A percentile compares a stretch with the other conserved stretches of the same genome.
Evolutionary conservation across 2,888 invertebrate genomes (phyloP).

Genomic region (Megaustenia siamemsis): DNA sequence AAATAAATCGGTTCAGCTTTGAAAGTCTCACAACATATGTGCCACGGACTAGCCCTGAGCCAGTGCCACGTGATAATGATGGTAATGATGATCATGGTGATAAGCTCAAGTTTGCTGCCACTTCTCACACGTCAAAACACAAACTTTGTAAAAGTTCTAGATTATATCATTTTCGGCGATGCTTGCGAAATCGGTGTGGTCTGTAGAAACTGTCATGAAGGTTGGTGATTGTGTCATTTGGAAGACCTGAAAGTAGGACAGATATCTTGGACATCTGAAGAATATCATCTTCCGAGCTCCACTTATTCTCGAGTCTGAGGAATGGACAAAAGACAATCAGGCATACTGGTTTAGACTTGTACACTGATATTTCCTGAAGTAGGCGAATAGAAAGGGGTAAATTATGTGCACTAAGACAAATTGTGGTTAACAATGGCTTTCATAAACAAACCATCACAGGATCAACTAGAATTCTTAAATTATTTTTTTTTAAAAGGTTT

Average conservation of each 20-base stretch:
- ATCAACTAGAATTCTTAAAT: too few species aligned
- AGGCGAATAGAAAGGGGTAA: too few species aligned
- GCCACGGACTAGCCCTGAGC: too few species aligned
- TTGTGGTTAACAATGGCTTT: too few species aligned
- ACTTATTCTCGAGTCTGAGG: conserved; percentile 90
- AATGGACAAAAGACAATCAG: conserved; percentile 50
- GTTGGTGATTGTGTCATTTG: conserved; percentile 69
- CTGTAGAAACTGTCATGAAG: conserved; percentile 72
- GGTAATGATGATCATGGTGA: not conserved
- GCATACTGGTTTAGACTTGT: not conserved
- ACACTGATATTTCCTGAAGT: not conserved
- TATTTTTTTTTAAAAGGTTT: too few species aligned
- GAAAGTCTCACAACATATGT: too few species aligned
- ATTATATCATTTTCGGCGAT: conserved; percentile 71
- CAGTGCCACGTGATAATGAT: not conserved
- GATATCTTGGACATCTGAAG: conserved; percentile 77
- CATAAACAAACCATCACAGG: too few species aligned
- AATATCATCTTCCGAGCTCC: conserved; percentile 86
- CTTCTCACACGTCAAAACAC: not conserved
- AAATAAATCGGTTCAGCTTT: too few species aligned
- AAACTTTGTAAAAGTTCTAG: not conserved
- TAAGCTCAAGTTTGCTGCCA: not conserved
- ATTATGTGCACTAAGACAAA: too few species aligned
- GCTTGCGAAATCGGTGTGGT: conserved; percentile 72
- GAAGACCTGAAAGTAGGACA: conserved; percentile 77